Evolutionary conservation across 2,797 vertebrate species (phyloP).

Genomic region (Yasuhikotakia modesta): DNA sequence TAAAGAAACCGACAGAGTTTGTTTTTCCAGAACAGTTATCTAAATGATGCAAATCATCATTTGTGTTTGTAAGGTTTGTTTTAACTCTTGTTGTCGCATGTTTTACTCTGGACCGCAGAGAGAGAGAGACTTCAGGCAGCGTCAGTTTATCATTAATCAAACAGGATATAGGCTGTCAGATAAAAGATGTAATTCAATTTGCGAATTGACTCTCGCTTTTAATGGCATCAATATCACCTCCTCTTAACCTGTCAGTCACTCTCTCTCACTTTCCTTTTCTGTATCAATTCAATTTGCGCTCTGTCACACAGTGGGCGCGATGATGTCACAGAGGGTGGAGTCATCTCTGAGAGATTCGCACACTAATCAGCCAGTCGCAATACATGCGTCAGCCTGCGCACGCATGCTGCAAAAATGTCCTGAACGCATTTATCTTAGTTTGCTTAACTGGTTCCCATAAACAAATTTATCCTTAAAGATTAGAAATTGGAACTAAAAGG

Average conservation of each 20-base stretch:
- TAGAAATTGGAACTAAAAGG: neutral
- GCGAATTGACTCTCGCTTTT: constrained; percentile 48
- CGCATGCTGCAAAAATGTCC: neutral
- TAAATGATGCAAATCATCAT: constrained; percentile 37
- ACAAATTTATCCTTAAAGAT: neutral
- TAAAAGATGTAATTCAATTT: constrained; percentile 51
- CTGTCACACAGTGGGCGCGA: constrained; percentile 32
- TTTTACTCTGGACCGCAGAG: constrained; percentile 13
- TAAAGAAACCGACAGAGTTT: constrained; percentile 25
- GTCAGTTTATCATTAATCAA: constrained; percentile 41
- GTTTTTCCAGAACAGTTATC: constrained; percentile 26
- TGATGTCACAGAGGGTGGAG: constrained; percentile 28
- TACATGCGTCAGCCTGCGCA: neutral
- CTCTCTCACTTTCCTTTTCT: constrained; percentile 7
- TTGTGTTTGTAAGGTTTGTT: constrained; percentile 23
- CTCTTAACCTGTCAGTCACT: constrained; percentile 47
- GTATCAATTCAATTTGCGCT: constrained; percentile 46
- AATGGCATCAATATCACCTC: constrained; percentile 39
- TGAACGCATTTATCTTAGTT: neutral
- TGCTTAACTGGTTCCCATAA: neutral
- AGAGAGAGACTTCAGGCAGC: constrained; percentile 14
- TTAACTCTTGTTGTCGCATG: neutral
- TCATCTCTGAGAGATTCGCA: constrained; percentile 4
- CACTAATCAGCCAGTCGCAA: constrained; percentile 21
- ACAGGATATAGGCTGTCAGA: constrained; percentile 42